These are phyloP conservation scores for Athene cunicularia DNA, from an alignment of 2,113 vertebrate genomes.

Conservation along the genomic window DNA sequence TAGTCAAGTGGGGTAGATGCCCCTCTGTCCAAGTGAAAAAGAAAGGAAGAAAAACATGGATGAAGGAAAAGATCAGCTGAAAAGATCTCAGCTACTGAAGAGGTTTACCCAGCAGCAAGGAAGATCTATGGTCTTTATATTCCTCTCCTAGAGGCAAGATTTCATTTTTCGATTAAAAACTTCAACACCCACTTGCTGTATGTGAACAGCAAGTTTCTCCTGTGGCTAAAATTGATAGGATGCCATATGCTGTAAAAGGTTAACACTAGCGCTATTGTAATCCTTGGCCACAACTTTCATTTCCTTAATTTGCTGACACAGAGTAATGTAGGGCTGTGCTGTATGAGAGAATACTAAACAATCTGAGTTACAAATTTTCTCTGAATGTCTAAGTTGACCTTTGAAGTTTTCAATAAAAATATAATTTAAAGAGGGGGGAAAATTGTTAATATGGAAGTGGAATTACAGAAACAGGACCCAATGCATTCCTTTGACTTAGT, in stretches of 20 bases:
- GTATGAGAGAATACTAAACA: constrained; percentile 10
- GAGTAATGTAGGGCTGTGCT: neutral
- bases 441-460: constrained; percentile 32
- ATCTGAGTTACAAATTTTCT: neutral
- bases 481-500: constrained; percentile 8
- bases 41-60: neutral
- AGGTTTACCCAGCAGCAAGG: neutral
- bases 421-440: constrained; percentile 19
- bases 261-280: constrained; percentile 63
- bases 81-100: neutral
- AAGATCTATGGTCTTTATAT: constrained; percentile 21
- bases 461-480: constrained; percentile 23
- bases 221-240: constrained; percentile 46
- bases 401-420: constrained; percentile 37
- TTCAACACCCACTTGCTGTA: constrained; percentile 37
- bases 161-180: constrained; percentile 58
- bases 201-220: constrained; percentile 31
- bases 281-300: constrained; percentile 50
- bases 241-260: constrained; percentile 64
- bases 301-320: constrained; percentile 48
- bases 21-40: neutral
- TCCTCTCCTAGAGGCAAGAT: constrained; percentile 4
- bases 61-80: neutral
- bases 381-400: constrained; percentile 11
- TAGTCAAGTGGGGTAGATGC: neutral